Evolutionary conservation across 1,140 invertebrate genomes (phyloP), one percentile per base, ranked within the genome.

Genomic region (Metaphire vulgaris): DNA sequence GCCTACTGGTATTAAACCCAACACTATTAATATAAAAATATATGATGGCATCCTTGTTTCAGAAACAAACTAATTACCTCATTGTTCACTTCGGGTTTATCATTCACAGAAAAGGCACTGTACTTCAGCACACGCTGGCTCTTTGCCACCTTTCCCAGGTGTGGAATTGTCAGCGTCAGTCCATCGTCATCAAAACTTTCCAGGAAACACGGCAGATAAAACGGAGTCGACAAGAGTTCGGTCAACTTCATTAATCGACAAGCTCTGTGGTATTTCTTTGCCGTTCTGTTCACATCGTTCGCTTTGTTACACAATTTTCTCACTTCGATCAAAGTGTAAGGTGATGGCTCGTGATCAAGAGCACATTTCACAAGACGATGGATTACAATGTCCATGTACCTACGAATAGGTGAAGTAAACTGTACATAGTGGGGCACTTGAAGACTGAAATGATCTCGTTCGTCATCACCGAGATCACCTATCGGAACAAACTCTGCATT

Each of bases 401-500:
- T 80, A 67, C 86, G 79, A 72, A 87, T 86, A n/a, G 86, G 86
- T 6, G 85, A 86, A 2, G 86, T 87, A 77, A 87, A 87, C 78
- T 87, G 85, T 0, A 83, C 83, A 77, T 87, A 87, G 14, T 21
- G 32, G 0, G 26, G 64, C 1, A 77, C 71, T 16, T 78, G 67
- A 26, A 82, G 70, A 33, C 76, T 75, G 72, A 79, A 82, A 76
- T 83, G 81, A 30, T 28, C 6, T 0, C 56, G 64, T 33, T 76
- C 69, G 2, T 72, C 71, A 21, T 33, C 29, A 0, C 65, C 28
- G n/a, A 26, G 21, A 14, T 79, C 71, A 16, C 68, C 76, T 29
- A 72, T 70, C 65, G 71, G 70, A 26, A 64, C 65, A 32, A 77
- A 75, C 14, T 64, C 64, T 12, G 69, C 70, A 30, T 28, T 65